Evolutionary conservation across 2,888 invertebrate species (phyloP).

Genomic region (Scrobipalpa atriplicella): DNA sequence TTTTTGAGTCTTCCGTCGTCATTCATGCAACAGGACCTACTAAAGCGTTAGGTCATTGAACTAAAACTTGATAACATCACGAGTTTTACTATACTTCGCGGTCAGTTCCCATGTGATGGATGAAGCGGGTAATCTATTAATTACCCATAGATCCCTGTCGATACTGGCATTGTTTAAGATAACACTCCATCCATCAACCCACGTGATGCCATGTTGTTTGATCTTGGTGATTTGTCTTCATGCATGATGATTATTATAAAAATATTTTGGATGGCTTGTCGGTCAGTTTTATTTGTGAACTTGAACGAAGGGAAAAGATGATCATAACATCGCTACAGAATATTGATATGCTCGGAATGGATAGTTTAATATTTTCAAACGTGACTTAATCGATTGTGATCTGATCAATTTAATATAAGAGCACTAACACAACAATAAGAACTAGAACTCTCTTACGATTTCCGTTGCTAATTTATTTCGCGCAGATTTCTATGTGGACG

Average conservation of each 20-base stretch:
- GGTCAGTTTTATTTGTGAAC: neutral
- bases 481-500: neutral
- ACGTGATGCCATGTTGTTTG: slow-evolving; percentile 72
- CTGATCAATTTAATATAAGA: too few species aligned
- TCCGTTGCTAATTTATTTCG: neutral
- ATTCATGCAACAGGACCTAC: neutral
- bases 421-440: too few species aligned
- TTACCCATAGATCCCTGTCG: slow-evolving; percentile 70
- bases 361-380: too few species aligned
- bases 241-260: slow-evolving; percentile 60
- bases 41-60: slow-evolving; percentile 7
- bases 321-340: too few species aligned
- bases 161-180: slow-evolving; percentile 71
- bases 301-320: neutral
- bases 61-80: slow-evolving; percentile 28
- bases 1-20: neutral
- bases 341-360: too few species aligned
- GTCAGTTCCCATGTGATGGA: slow-evolving; percentile 61
- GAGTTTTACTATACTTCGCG: slow-evolving; percentile 23
- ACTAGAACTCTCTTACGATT: neutral
- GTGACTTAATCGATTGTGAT: too few species aligned
- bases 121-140: slow-evolving; percentile 71
- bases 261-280: slow-evolving; percentile 32
- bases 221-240: slow-evolving; percentile 72
- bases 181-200: slow-evolving; percentile 71